Evolutionary conservation across 2,113 vertebrate species (phyloP).

Genomic region (Azemiops feae): DNA sequence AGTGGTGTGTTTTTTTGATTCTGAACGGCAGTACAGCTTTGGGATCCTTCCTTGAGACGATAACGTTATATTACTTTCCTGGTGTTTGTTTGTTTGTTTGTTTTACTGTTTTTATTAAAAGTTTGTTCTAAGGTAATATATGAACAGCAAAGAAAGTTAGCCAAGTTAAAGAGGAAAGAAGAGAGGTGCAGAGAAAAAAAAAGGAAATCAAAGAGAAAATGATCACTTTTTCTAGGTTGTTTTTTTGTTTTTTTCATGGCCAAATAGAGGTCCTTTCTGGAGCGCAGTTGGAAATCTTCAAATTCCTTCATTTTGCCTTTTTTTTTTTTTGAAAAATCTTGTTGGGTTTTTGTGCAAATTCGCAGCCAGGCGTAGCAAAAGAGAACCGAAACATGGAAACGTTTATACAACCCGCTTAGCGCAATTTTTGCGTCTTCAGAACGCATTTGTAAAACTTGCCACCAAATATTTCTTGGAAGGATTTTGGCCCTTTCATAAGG

Average conservation of each 20-base stretch:
- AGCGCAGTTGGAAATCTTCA: neutral
- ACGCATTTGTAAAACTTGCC: neutral
- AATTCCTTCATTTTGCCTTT: neutral
- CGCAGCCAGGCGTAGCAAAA: neutral
- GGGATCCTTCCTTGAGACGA: neutral
- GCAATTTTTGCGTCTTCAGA: neutral
- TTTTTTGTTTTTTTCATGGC: neutral
- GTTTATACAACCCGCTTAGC: neutral
- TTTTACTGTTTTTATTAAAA: neutral
- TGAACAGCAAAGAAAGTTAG: neutral
- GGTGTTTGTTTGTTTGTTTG: neutral
- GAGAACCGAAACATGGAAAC: neutral
- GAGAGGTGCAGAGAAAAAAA: neutral
- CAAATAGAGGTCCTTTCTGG: neutral
- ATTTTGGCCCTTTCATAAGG: neutral
- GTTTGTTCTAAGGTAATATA: neutral
- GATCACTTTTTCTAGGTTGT: neutral
- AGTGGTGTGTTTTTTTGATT: neutral
- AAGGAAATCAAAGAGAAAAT: neutral
- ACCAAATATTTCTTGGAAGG: neutral
- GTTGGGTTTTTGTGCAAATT: neutral
- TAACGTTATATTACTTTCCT: neutral
- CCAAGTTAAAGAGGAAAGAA: neutral
- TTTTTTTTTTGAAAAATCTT: neutral
- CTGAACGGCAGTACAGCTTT: neutral